Conservation (phyloP, 2,113 vertebrate species). For the Mesitornis unicolor region DNA sequence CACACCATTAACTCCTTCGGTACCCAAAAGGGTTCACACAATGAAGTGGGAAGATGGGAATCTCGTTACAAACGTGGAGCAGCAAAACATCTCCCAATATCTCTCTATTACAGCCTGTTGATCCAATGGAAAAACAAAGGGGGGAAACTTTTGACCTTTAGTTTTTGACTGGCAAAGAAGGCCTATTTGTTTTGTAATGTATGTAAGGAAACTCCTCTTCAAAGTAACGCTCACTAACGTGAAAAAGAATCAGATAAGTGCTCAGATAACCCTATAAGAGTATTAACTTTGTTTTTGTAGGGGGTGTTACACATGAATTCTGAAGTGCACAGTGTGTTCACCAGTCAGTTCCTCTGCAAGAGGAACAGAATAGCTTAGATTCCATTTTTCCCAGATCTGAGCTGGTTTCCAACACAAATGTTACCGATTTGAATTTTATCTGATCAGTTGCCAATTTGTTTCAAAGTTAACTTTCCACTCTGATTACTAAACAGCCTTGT, state of each 20-base stretch:
- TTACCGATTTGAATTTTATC: conserved; percentile 70
- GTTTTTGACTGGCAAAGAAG: neutral
- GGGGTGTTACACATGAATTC: neutral
- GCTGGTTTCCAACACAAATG: conserved; percentile 68
- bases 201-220: conserved; percentile 26
- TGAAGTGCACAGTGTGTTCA: neutral
- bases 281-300: conserved; percentile 20
- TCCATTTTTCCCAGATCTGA: conserved; percentile 62
- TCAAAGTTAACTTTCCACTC: conserved; percentile 68
- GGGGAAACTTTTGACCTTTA: conserved; percentile 30
- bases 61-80: neutral
- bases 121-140: neutral
- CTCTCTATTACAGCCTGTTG: neutral
- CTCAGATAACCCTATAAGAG: conserved; percentile 8
- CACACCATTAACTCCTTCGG: conserved; percentile 69
- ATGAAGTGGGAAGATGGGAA: neutral
- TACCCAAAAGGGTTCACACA: neutral
- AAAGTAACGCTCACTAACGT: conserved; percentile 8
- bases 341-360: conserved; percentile 34
- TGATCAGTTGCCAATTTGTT: conserved; percentile 69
- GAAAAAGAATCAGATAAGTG: conserved; percentile 23
- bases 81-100: neutral
- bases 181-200: neutral
- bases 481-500: conserved; percentile 68
- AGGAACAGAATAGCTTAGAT: conserved; percentile 56